Evolutionary conservation across 2,113 vertebrate genomes (phyloP), one percentile per base, ranked within the genome.

Genomic region (Speoplatyrhinus poulsoni): DNA sequence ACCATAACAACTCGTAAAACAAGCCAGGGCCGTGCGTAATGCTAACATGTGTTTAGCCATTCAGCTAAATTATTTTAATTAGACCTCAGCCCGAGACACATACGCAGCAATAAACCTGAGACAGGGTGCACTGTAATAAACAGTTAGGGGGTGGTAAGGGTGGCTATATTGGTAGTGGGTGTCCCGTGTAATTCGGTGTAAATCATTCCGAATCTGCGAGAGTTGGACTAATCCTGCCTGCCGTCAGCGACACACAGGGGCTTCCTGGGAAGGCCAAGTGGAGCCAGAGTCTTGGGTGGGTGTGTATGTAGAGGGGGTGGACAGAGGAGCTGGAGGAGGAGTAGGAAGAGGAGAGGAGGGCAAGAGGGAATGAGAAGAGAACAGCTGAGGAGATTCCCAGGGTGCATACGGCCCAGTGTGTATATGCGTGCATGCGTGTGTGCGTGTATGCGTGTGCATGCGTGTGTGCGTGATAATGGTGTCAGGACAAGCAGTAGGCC

Each of bases 381-480:
- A 79, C 87, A 89, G 87, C 85, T 91, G 88, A 87, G 69, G 82
- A 83, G 82, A 87, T 66, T 73, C 76, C 66, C 61, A 69, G 54
- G 56, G 62, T 33, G 15, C 19, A 5, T 52, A 8, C 15, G 11
- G 19, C 9, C 13, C 81, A 85, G 84, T 84, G 79, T 77, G 73
- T 55, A 62, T 66, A 15, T 3, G 16, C 36, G 41, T 67, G 56
- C 67, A 47, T 41, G 49, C 33, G n/a, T 47, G 52, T 65, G 12
- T 60, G 11, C 1, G 9, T 52, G 49, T 10, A 6, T 46, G 59
- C 12, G 12, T 60, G 13, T 10, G 87, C 3, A 6, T 1, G 11
- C 15, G 48, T 15, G 62, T 52, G 12, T 41, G 13, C n/a, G 32
- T 54, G 26, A 89, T 85, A 86, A 90, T 90, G 70, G 87, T 73